Evolutionary conservation across 1,140 invertebrate genomes (phyloP).

Genomic region (Brachystomella parvula): DNA sequence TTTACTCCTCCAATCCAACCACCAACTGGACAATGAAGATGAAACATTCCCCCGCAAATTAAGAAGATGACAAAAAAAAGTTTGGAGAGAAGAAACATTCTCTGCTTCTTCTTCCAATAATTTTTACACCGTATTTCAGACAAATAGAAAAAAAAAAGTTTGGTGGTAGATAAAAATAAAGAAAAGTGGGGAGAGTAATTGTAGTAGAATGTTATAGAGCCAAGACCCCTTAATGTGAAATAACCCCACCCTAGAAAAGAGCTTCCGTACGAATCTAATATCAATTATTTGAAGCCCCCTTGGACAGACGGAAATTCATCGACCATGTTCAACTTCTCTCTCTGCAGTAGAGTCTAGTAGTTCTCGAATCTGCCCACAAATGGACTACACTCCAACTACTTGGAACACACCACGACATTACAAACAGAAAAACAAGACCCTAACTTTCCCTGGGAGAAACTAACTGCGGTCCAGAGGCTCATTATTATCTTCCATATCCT

Average conservation of each 20-base stretch:
- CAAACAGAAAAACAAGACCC: slow-evolving; percentile 13
- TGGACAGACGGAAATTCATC: slow-evolving; percentile 38
- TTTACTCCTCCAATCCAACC: no score
- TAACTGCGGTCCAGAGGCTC: background rate
- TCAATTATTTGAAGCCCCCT: slow-evolving; percentile 37
- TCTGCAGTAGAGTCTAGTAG: slow-evolving; percentile 1
- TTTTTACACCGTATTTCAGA: background rate
- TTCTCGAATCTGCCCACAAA: background rate
- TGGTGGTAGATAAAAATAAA: no score
- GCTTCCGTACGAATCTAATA: slow-evolving; percentile 36
- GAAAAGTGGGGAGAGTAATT: background rate
- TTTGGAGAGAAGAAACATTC: background rate
- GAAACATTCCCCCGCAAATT: no score
- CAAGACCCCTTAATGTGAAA: slow-evolving; percentile 34
- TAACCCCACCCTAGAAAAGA: slow-evolving; percentile 20
- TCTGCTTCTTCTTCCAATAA: background rate
- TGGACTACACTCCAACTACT: slow-evolving; percentile 4
- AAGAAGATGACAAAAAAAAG: slow-evolving; percentile 1
- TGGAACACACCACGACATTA: slow-evolving; percentile 10
- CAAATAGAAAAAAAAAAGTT: background rate
- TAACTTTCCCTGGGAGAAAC: background rate
- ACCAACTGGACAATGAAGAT: no score
- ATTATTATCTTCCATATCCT: background rate
- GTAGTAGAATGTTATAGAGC: background rate
- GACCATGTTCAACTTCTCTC: slow-evolving; percentile 22